Conservation (phyloP, 2,113 vertebrate genomes). For the Nibea albiflora region DNA sequence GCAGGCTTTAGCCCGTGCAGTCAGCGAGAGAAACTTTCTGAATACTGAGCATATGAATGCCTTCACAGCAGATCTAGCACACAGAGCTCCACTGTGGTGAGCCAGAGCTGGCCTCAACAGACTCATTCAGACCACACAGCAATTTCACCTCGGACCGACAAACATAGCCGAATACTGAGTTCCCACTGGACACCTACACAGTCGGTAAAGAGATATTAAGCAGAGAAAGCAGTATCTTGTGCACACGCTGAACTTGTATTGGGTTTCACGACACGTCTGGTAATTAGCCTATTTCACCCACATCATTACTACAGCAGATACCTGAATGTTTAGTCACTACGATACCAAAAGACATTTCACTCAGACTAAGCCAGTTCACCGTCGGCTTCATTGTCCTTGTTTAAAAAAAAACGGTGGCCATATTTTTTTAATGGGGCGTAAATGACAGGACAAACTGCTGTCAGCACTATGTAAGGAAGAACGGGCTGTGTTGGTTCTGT, state of each 20-base stretch:
- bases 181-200: slow-evolving; percentile 36
- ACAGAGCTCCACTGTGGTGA: slow-evolving; percentile 74
- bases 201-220: not conserved
- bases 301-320: not conserved
- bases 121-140: slow-evolving; percentile 69
- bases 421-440: not conserved
- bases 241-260: slow-evolving; percentile 3
- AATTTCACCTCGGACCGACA: slow-evolving; percentile 54
- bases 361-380: not conserved
- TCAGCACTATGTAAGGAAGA: not conserved
- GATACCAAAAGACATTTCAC: not conserved
- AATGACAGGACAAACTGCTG: not conserved
- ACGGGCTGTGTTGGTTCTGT: not conserved
- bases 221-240: not conserved
- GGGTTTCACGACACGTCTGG: not conserved
- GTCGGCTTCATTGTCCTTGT: not conserved
- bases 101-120: slow-evolving; percentile 57
- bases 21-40: slow-evolving; percentile 62
- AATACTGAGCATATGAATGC: slow-evolving; percentile 75
- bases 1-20: slow-evolving; percentile 46
- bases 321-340: not conserved
- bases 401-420: too few relatives aligned
- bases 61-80: slow-evolving; percentile 59
- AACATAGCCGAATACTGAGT: slow-evolving; percentile 44
- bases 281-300: not conserved